Base-by-base conservation (phyloP, 2,888 invertebrate species). In the Acanthococcus lagerstroemiae region DNA sequence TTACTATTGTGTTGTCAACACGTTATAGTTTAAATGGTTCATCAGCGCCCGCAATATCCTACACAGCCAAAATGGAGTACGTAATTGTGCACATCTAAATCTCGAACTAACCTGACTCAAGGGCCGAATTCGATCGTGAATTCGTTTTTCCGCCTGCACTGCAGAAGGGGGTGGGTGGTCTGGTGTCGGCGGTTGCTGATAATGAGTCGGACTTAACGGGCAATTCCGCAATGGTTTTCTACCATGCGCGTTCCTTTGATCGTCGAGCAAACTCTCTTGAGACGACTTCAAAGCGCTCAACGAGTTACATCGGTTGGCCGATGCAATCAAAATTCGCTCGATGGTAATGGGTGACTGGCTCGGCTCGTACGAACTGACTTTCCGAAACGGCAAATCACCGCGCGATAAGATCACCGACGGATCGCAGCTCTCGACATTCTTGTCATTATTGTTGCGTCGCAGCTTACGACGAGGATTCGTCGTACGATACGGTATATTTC, bases 81-180 rank as follows among this genome's bases (percentile, higher is more conserved):
- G n/a, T n/a, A n/a, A n/a, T n/a, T n/a, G n/a, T n/a, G n/a, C 9
- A 19, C 12, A 50, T 17, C 4, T n/a, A n/a, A n/a, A n/a, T n/a
- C n/a, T n/a, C n/a, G 2, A 46, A 61, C 85, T 85, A 79, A 93
- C 93, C 87, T 91, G 90, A 79, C 90, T 90, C 67, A 91, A 78
- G 21, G 92, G 92, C 73, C 90, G 82, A 73, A 95, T 93, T 77
- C 90, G 84, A 75, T 91, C 89, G 74, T 91, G 88, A 73, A 95
- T 95, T 73, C 88, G 86, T 76, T 84, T 85, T 77, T 91, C 89
- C 0, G 95, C 94, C 72, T 92, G 90, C 73, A 84, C 82, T 3
- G 94, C 91, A 9, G 91, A 87, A 0, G 95, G 95, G 1, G 95
- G 94, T 3, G 94, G 93, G 78, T 93, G 93, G 72, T 94, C 93